Percentiles rank a stretch among this genome's conserved stretches.
These are phyloP conservation scores for Drosophila sturtevanti DNA, from an alignment of 1,140 invertebrate genomes.

Conservation along the genomic window DNA sequence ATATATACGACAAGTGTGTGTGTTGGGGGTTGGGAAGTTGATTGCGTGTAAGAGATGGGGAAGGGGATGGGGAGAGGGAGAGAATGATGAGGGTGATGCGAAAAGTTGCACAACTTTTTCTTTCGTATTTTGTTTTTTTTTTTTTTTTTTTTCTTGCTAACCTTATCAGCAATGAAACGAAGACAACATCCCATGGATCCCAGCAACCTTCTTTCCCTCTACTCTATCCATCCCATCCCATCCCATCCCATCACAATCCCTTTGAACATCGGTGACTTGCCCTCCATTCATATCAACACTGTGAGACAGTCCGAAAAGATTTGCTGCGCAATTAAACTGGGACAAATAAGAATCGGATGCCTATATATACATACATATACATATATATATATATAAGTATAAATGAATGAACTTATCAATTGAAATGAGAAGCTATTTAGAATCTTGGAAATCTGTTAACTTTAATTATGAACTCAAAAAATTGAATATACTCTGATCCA, in stretches of 20 bases:
- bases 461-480: too few relatives aligned
- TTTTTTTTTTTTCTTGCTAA: slow-evolving; percentile 41
- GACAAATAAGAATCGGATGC: too few relatives aligned
- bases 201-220: background rate
- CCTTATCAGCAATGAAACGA: background rate
- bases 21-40: too few relatives aligned
- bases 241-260: background rate
- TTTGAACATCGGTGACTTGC: background rate
- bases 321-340: slow-evolving; percentile 48
- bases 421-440: too few relatives aligned
- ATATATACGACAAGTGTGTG: background rate
- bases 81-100: slow-evolving; percentile 24
- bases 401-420: too few relatives aligned
- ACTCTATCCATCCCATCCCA: background rate
- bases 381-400: too few relatives aligned
- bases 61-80: background rate
- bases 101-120: slow-evolving; percentile 46
- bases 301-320: slow-evolving; percentile 12
- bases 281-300: slow-evolving; percentile 9
- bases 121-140: slow-evolving; percentile 25
- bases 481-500: too few relatives aligned
- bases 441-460: too few relatives aligned
- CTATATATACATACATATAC: too few relatives aligned
- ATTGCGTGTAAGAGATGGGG: background rate
- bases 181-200: background rate